Conservation (phyloP, 2,113 vertebrate genomes). For the Vidua macroura region DNA sequence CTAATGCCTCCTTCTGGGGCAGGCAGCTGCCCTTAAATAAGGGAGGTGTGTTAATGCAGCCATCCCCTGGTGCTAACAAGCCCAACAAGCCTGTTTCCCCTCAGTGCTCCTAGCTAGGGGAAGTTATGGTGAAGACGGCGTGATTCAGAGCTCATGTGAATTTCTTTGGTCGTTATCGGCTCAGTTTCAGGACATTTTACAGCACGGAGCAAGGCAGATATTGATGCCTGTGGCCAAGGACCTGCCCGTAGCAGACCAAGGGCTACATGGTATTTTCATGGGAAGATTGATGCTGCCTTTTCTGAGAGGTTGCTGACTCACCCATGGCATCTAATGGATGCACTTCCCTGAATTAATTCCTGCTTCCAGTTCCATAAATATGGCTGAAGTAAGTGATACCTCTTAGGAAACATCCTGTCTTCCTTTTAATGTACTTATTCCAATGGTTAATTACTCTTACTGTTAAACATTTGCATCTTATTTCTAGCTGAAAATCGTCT, state of each 20-base stretch:
- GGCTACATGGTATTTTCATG: slow-evolving; percentile 47
- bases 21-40: not conserved
- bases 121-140: not conserved
- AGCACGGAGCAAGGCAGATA: not conserved
- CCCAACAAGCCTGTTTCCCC: not conserved
- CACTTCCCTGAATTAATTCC: slow-evolving; percentile 64
- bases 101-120: not conserved
- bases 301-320: slow-evolving; percentile 51
- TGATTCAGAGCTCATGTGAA: not conserved
- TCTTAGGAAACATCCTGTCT: slow-evolving; percentile 56
- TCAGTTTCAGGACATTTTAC: not conserved
- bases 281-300: slow-evolving; percentile 19
- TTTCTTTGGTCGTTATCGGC: not conserved
- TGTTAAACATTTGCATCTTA: slow-evolving; percentile 50
- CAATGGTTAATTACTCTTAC: slow-evolving; percentile 54
- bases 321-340: slow-evolving; percentile 54
- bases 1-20: not conserved
- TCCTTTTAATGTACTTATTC: slow-evolving; percentile 31
- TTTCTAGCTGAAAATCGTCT: not conserved
- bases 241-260: slow-evolving; percentile 19
- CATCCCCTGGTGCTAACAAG: not conserved
- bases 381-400: slow-evolving; percentile 15
- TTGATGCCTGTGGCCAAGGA: not conserved
- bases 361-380: slow-evolving; percentile 59
- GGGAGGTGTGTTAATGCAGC: not conserved